phyloP scores from a whole-genome alignment of 2,797 vertebrate species.

The Scarus forsteni region DNA sequence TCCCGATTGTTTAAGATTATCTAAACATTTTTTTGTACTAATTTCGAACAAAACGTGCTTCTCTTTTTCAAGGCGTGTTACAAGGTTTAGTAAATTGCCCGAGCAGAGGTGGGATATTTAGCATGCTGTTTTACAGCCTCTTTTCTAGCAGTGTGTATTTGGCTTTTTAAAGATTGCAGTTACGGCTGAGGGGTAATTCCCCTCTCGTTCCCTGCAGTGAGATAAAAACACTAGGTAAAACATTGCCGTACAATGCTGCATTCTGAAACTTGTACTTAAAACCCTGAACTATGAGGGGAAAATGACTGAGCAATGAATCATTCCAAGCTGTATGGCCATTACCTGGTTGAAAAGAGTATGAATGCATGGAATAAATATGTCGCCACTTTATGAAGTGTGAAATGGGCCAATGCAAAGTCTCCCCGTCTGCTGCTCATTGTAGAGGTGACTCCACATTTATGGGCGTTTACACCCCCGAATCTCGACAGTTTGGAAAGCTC shows the following conservation, averaged over 20 bases:
- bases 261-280: slow-evolving; percentile 61
- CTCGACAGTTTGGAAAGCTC: slow-evolving; percentile 54
- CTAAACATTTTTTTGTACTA: slow-evolving; percentile 39
- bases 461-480: slow-evolving; percentile 62
- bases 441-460: slow-evolving; percentile 74
- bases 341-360: slow-evolving; percentile 62
- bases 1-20: slow-evolving; percentile 50
- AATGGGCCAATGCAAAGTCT: slow-evolving; percentile 72
- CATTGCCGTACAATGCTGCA: slow-evolving; percentile 50
- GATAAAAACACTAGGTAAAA: slow-evolving; percentile 63
- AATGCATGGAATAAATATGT: slow-evolving; percentile 78
- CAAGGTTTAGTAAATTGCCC: slow-evolving; percentile 53
- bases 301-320: slow-evolving; percentile 71
- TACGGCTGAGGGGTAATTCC: slow-evolving; percentile 59
- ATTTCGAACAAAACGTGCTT: slow-evolving; percentile 40
- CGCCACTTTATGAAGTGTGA: slow-evolving; percentile 79
- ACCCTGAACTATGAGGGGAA: slow-evolving; percentile 48
- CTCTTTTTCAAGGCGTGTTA: slow-evolving; percentile 36
- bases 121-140: slow-evolving; percentile 59
- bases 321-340: slow-evolving; percentile 56
- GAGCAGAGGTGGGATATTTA: slow-evolving; percentile 62
- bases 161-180: slow-evolving; percentile 59
- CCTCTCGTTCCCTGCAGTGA: slow-evolving; percentile 57
- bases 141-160: slow-evolving; percentile 55
- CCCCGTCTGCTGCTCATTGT: slow-evolving; percentile 66